Evolutionary conservation across 2,888 invertebrate genomes (phyloP).

Genomic region (Leptothorax acervorum): DNA sequence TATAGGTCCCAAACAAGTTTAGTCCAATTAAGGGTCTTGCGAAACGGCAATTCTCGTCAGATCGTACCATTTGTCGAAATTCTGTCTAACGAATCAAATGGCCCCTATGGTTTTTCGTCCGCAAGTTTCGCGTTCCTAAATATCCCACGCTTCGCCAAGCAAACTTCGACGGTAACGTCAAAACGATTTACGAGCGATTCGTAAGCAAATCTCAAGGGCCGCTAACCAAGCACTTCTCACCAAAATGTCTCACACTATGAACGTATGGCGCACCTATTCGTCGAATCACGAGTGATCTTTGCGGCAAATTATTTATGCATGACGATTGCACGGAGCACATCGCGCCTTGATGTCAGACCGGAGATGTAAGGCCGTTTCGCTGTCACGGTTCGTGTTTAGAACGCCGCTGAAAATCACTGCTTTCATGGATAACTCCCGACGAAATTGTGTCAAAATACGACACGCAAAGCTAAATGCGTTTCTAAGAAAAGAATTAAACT

Average conservation of each 20-base stretch:
- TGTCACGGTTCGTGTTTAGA: background rate
- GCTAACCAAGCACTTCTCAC: slow-evolving; percentile 40
- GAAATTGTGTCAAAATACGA: background rate
- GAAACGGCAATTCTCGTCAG: slow-evolving; percentile 28
- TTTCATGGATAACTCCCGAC: background rate
- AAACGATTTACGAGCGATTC: slow-evolving; percentile 50
- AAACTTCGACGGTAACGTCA: slow-evolving; percentile 43
- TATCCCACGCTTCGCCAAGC: slow-evolving; percentile 7
- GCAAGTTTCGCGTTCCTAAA: slow-evolving; percentile 44
- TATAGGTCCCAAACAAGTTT: slow-evolving; percentile 29
- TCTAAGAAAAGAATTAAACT: background rate
- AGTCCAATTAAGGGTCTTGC: background rate
- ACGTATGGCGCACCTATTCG: slow-evolving; percentile 22
- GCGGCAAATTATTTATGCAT: slow-evolving; percentile 13
- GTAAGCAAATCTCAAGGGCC: slow-evolving; percentile 39
- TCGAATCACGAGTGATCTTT: slow-evolving; percentile 35
- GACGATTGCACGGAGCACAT: background rate
- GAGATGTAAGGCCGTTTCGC: background rate
- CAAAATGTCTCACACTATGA: slow-evolving; percentile 13
- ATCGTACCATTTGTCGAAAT: slow-evolving; percentile 26
- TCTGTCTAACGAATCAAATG: slow-evolving; percentile 29
- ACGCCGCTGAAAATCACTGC: background rate
- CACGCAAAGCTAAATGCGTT: background rate
- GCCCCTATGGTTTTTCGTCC: background rate
- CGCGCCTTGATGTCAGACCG: background rate